Base-by-base conservation (phyloP, 2,888 invertebrate genomes). In the Pollenia griseotomentosa region DNA sequence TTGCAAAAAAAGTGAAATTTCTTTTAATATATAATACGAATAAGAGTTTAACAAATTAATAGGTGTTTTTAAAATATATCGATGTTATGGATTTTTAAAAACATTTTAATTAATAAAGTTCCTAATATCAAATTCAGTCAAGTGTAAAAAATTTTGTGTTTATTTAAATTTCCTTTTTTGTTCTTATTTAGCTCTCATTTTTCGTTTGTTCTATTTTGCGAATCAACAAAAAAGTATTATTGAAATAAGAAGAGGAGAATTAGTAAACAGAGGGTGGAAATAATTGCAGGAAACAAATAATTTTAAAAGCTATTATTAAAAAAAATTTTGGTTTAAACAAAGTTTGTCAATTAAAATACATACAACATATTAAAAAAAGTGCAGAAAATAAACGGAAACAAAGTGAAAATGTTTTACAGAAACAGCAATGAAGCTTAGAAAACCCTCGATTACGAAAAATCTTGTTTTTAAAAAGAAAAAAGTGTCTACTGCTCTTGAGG, bases 1-100 rank as follows among this genome's bases (percentile, higher is more conserved):
- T 70, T 86, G 73, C 83, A 86, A 83, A 63, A 82, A 71, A 83
- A 83, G 86, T 83, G 83, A 83, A 86, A 79, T 86, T 86, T 79
- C 46, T 10, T 44, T 42, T 16, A 68, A 82, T 63, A 63, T 40
- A 44, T 12, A 66, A 46, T 10, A 53, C 6, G 9, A 33, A 12
- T 61, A 11, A 19, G 19, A 66, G 11, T 78, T 59, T 53, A 46
- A 12, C 19, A 42, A 59, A 75, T 77, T 48, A 53, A 78, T 78
- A 14, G 16, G 11, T 59, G 70, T 71, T 77, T 57, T 42, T 3
- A 51, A 53, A 51, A 66, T 33, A 61, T 51, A 19, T 19, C 19
- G 19, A 19, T 19, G 2, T 19, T 19, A 33, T 33, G 33, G 33
- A 33, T 33, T 0, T 6, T 33, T 33, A 33, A 33, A 33, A 33